A percentile compares a stretch with the other conserved stretches of the same genome.
These are phyloP conservation scores for Desmodus rotundus DNA, from an alignment of 2,113 vertebrate species.

Conservation along the genomic window DNA sequence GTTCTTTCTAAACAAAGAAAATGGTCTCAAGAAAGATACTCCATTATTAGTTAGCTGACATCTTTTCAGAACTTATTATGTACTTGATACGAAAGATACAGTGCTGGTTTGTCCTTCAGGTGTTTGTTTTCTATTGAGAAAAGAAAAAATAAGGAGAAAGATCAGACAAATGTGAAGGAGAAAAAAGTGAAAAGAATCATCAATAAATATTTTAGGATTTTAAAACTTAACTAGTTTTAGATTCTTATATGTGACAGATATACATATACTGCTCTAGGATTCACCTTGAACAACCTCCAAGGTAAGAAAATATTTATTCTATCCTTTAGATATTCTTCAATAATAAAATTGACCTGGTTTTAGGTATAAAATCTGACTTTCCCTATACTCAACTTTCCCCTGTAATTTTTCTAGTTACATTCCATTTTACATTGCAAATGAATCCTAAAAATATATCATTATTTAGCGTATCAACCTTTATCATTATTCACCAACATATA, in stretches of 20 bases:
- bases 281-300: not conserved
- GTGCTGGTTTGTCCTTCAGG: not conserved
- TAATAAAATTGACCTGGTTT: not conserved
- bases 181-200: not conserved
- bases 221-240: not conserved
- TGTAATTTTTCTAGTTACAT: constrained; percentile 27
- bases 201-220: not conserved
- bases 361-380: not conserved
- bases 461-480: constrained; percentile 30
- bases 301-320: not conserved
- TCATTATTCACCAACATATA: constrained; percentile 44
- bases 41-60: not conserved
- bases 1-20: not conserved
- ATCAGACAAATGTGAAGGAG: not conserved
- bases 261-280: not conserved
- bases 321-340: not conserved
- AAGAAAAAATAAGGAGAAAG: not conserved
- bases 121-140: not conserved
- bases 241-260: not conserved
- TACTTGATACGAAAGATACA: not conserved
- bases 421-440: constrained; percentile 42
- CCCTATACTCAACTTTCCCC: not conserved
- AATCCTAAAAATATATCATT: constrained; percentile 32
- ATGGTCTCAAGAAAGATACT: not conserved
- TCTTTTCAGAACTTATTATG: not conserved